These are phyloP conservation scores for Pseudomyrmex flavicornis DNA, from an alignment of 1,140 invertebrate genomes.

Conservation along the genomic window DNA sequence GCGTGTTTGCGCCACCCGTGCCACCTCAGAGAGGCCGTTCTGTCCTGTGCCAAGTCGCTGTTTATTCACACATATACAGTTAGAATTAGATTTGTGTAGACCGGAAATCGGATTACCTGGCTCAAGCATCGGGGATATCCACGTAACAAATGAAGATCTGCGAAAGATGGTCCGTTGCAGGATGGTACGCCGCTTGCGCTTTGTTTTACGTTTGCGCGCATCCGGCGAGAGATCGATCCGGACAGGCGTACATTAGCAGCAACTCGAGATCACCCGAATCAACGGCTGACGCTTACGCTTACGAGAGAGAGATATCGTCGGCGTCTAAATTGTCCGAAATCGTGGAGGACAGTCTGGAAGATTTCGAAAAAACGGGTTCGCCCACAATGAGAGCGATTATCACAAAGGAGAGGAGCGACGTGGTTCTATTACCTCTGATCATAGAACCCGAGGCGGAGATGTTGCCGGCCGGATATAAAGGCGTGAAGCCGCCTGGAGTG, in stretches of 20 bases:
- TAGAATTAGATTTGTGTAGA: not conserved
- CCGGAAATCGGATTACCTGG: not conserved
- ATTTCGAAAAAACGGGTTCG: not conserved
- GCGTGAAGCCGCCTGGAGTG: constrained; percentile 79
- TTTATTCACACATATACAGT: not conserved
- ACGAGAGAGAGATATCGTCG: no score
- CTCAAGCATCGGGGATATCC: not conserved
- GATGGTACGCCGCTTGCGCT: not conserved
- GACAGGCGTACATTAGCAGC: not conserved
- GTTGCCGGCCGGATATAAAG: constrained; percentile 78
- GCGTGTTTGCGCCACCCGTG: constrained; percentile 53
- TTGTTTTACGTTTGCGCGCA: constrained; percentile 25
- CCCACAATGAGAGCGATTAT: constrained; percentile 40
- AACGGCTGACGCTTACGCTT: not conserved
- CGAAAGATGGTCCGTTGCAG: constrained; percentile 32
- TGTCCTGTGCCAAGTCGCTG: no score
- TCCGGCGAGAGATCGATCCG: not conserved
- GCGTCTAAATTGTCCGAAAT: not conserved
- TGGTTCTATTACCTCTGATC: constrained; percentile 19
- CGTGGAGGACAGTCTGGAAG: not conserved
- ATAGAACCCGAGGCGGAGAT: constrained; percentile 81
- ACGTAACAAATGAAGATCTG: not conserved
- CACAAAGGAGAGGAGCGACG: not conserved
- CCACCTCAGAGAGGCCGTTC: not conserved
- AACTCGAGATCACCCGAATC: not conserved